Evolutionary conservation across 1,140 invertebrate genomes (phyloP).

Genomic region (Drusus annulatus): DNA sequence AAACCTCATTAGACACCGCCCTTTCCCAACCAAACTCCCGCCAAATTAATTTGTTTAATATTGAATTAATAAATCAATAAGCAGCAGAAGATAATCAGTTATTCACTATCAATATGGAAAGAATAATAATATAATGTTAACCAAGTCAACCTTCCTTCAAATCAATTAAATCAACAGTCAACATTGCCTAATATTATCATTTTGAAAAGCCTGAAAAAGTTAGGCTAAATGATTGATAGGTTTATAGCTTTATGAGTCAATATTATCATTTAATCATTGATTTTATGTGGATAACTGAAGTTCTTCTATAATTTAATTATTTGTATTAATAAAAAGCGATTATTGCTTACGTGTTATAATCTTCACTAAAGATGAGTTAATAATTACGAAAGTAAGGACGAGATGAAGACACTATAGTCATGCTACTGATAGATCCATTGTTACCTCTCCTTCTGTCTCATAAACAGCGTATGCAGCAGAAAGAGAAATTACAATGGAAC

Average conservation of each 20-base stretch:
- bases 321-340: conserved; percentile 47
- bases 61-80: conserved; percentile 28
- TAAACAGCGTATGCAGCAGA: background rate
- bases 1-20: conserved; percentile 11
- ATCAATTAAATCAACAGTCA: no score
- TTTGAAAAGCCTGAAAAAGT: no score
- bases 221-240: no score
- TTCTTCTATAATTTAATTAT: conserved; percentile 5
- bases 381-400: no score
- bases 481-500: conserved; percentile 10
- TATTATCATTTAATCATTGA: background rate
- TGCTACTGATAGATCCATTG: no score
- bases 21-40: background rate
- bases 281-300: background rate
- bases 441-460: no score
- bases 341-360: conserved; percentile 55
- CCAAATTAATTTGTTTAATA: background rate
- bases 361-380: conserved; percentile 49
- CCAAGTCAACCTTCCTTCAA: no score
- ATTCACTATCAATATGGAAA: background rate
- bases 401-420: no score
- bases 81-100: background rate
- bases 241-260: background rate
- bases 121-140: no score
- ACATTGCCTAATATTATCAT: no score